Conservation (phyloP, 37 sponge, comb jelly and placozoan genomes). For the Geodia barretti region DNA sequence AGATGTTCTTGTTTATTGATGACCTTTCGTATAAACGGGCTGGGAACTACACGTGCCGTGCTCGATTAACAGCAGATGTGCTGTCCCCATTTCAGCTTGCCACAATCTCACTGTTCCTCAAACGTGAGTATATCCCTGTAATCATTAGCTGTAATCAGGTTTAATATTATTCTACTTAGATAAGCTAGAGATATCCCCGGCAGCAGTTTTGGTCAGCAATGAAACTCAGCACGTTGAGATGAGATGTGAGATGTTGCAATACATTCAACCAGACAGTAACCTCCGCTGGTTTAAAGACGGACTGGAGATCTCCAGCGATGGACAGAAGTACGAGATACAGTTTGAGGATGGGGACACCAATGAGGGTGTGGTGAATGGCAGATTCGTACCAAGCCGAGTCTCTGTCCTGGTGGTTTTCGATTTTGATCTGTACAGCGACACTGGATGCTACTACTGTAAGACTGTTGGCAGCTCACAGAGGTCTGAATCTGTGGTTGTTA, state of each 20-base stretch:
- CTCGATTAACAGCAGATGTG: background rate
- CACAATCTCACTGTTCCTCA: constrained; percentile 9
- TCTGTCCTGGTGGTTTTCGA: constrained; percentile 7
- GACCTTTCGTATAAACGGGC: background rate
- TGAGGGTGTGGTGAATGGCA: background rate
- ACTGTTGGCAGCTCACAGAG: background rate
- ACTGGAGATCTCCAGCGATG: background rate
- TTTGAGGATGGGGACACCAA: background rate
- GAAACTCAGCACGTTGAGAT: background rate
- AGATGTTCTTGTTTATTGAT: background rate
- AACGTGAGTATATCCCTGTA: constrained; percentile 11
- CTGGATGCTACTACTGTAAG: constrained; percentile 26
- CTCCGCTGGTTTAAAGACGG: constrained; percentile 29
- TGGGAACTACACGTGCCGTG: constrained; percentile 31
- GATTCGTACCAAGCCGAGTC: background rate
- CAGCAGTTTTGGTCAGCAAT: background rate
- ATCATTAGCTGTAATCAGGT: too few species aligned
- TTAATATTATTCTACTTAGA: background rate
- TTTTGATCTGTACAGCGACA: background rate
- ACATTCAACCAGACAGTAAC: constrained; percentile 12
- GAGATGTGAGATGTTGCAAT: constrained; percentile 28
- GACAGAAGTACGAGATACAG: background rate
- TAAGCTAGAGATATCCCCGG: background rate
- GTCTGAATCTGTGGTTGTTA: background rate
- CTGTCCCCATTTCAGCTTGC: constrained; percentile 4